Conservation (phyloP, 2,113 vertebrate species). For the Callipepla californica region DNA sequence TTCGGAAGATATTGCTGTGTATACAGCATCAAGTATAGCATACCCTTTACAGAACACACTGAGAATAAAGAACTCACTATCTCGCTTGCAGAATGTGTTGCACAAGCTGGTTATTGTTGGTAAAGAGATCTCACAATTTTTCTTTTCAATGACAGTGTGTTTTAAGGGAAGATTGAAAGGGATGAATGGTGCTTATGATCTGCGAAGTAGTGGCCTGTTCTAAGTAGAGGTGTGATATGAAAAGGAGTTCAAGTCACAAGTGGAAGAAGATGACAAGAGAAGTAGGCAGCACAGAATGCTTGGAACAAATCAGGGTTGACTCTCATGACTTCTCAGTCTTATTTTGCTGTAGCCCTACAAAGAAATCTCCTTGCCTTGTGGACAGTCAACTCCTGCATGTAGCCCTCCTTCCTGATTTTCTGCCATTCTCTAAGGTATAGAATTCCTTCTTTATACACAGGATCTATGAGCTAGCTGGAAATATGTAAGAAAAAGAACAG, state of each 20-base stretch:
- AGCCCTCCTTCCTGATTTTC: neutral
- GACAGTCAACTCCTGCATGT: neutral
- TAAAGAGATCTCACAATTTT: slow-evolving; percentile 47
- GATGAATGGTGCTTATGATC: slow-evolving; percentile 38
- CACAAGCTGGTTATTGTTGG: neutral
- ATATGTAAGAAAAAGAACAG: neutral
- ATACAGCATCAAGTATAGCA: neutral
- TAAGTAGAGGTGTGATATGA: slow-evolving; percentile 22
- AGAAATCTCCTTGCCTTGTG: neutral
- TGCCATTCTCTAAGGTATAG: neutral
- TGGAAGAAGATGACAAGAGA: slow-evolving; percentile 55
- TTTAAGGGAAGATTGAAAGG: slow-evolving; percentile 34
- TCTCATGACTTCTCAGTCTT: neutral
- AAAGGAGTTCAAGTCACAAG: slow-evolving; percentile 58
- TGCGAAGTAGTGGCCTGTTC: slow-evolving; percentile 14
- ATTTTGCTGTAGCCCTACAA: neutral
- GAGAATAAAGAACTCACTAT: neutral
- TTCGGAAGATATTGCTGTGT: neutral
- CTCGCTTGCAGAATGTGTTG: neutral
- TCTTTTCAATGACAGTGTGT: slow-evolving; percentile 10
- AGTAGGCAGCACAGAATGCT: slow-evolving; percentile 43
- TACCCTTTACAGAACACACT: neutral
- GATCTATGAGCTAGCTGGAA: neutral
- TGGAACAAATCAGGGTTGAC: slow-evolving; percentile 1
- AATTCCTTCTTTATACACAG: neutral